These are phyloP conservation scores for Limnephilus marmoratus DNA, from an alignment of 2,888 invertebrate genomes.

Conservation along the genomic window DNA sequence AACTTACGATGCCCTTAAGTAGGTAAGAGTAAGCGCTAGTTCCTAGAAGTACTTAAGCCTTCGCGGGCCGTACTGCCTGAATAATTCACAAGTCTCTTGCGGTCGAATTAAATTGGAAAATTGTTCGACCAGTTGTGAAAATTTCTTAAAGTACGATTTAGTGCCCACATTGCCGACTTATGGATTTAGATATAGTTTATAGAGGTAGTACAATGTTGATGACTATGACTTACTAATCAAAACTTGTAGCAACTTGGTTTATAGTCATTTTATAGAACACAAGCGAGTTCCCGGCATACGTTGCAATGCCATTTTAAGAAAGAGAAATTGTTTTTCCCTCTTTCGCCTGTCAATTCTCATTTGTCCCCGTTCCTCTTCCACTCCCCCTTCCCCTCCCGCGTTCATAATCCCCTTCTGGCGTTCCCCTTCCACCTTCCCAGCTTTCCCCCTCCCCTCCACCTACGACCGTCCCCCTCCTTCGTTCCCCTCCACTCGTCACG, in stretches of 20 bases:
- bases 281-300: no score
- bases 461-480: no score
- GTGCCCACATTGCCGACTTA: not conserved
- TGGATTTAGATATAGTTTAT: not conserved
- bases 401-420: no score
- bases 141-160: not conserved
- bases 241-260: not conserved
- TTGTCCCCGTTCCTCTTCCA: no score
- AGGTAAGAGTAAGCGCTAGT: not conserved
- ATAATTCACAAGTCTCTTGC: not conserved
- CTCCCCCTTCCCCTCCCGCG: no score
- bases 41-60: not conserved
- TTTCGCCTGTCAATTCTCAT: no score
- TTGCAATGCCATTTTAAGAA: no score
- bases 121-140: not conserved
- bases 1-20: constrained; percentile 23
- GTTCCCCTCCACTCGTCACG: no score
- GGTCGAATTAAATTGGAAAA: constrained; percentile 2
- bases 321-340: no score
- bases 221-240: not conserved
- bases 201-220: not conserved
- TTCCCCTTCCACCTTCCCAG: no score
- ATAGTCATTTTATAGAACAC: not conserved
- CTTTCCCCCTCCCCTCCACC: no score
- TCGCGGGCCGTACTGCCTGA: not conserved